Conservation (phyloP, 1,140 invertebrate species). For the Whitmania pigra region DNA sequence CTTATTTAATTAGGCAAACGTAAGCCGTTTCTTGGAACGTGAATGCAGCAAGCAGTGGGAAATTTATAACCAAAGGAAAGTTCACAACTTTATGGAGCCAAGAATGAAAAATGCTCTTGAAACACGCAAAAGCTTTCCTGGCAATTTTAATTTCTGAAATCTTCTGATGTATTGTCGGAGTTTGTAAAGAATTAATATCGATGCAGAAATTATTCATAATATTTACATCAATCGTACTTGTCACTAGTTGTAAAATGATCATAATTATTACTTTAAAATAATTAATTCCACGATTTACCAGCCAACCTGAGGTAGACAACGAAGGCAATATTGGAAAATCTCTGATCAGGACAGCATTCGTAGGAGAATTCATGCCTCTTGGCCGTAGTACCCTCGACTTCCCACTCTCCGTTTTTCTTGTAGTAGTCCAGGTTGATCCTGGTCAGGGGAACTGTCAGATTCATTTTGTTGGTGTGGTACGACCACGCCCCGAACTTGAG, state of each 20-base stretch:
- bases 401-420: conserved; percentile 24
- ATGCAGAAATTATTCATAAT: too few relatives aligned
- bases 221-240: too few relatives aligned
- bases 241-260: too few relatives aligned
- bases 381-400: conserved; percentile 18
- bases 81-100: too few relatives aligned
- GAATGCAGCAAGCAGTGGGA: too few relatives aligned
- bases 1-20: too few relatives aligned
- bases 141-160: too few relatives aligned
- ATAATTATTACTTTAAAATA: too few relatives aligned
- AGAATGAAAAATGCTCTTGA: too few relatives aligned
- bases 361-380: conserved; percentile 23
- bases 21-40: too few relatives aligned
- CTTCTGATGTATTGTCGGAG: background rate
- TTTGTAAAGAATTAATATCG: background rate
- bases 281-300: background rate
- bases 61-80: too few relatives aligned
- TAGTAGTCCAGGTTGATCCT: conserved; percentile 24
- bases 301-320: conserved; percentile 15
- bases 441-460: conserved; percentile 17
- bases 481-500: conserved; percentile 25
- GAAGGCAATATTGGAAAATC: conserved; percentile 23
- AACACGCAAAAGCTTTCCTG: too few relatives aligned
- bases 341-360: conserved; percentile 19
- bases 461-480: conserved; percentile 26